Evolutionary conservation across 1,140 invertebrate species (phyloP).

Genomic region (Camponotus vicinus): DNA sequence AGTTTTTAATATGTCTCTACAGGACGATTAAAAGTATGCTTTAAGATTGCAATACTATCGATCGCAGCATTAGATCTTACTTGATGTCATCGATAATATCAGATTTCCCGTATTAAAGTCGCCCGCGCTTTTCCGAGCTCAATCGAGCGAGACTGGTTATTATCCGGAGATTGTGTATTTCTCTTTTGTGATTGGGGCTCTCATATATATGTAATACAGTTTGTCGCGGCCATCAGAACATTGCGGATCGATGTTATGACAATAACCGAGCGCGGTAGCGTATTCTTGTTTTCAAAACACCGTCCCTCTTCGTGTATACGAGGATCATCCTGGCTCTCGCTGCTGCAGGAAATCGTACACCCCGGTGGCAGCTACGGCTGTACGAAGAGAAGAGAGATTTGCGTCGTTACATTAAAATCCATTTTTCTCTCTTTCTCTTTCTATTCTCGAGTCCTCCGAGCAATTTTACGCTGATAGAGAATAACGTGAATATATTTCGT

Average conservation of each 20-base stretch:
- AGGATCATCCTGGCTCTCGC: slow-evolving; percentile 46
- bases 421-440: not conserved
- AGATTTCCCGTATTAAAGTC: slow-evolving; percentile 15
- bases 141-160: slow-evolving; percentile 26
- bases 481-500: slow-evolving; percentile 15
- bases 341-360: slow-evolving; percentile 54
- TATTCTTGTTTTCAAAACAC: slow-evolving; percentile 71
- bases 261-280: slow-evolving; percentile 59
- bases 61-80: not conserved
- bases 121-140: slow-evolving; percentile 1
- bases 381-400: slow-evolving; percentile 42
- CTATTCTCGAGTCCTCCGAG: not conserved
- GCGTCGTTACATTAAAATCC: slow-evolving; percentile 51
- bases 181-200: slow-evolving; percentile 10
- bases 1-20: not conserved
- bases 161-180: slow-evolving; percentile 6
- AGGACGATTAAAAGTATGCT: not conserved
- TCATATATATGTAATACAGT: slow-evolving; percentile 46
- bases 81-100: slow-evolving; percentile 4
- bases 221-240: slow-evolving; percentile 53
- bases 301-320: slow-evolving; percentile 20
- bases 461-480: slow-evolving; percentile 36
- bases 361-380: not conserved
- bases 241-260: slow-evolving; percentile 69
- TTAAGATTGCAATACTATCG: not conserved